Conservation (phyloP, 2,888 invertebrate species). For the Bursaphelenchus okinawaensis region DNA sequence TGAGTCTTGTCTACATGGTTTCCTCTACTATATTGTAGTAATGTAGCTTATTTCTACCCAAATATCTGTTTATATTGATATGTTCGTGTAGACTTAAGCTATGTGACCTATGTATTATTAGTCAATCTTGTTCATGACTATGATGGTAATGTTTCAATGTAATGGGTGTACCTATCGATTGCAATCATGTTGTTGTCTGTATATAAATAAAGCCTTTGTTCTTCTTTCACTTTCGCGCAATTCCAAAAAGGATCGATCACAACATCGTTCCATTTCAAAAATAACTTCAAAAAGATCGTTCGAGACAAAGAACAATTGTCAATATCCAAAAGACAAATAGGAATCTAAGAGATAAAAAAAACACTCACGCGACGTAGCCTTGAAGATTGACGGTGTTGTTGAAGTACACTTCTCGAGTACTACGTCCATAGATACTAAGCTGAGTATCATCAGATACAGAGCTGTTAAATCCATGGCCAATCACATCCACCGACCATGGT, state of each 20-base stretch:
- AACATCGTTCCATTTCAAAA: too few relatives aligned
- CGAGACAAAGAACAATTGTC: too few relatives aligned
- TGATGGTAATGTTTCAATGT: background rate
- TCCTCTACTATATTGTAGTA: too few relatives aligned
- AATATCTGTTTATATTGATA: too few relatives aligned
- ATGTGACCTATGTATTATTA: background rate
- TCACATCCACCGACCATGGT: constrained; percentile 38
- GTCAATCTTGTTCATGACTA: background rate
- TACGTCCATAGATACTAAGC: constrained; percentile 28
- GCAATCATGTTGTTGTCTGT: background rate
- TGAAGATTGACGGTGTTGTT: constrained; percentile 42
- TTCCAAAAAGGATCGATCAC: too few relatives aligned
- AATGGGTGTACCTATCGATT: background rate
- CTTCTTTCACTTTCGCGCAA: background rate
- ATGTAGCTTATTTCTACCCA: too few relatives aligned
- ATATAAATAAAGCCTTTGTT: background rate
- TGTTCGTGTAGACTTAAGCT: too few relatives aligned
- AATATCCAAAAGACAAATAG: background rate
- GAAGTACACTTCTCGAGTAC: constrained; percentile 30
- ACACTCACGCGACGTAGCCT: constrained; percentile 33
- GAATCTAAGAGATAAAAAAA: too few relatives aligned
- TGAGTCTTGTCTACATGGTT: too few relatives aligned
- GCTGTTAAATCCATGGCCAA: constrained; percentile 37
- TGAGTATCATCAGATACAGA: constrained; percentile 27
- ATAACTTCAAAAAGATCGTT: too few relatives aligned